Base-by-base conservation (phyloP, 2,888 invertebrate genomes). In the Physocephala rufipes region DNA sequence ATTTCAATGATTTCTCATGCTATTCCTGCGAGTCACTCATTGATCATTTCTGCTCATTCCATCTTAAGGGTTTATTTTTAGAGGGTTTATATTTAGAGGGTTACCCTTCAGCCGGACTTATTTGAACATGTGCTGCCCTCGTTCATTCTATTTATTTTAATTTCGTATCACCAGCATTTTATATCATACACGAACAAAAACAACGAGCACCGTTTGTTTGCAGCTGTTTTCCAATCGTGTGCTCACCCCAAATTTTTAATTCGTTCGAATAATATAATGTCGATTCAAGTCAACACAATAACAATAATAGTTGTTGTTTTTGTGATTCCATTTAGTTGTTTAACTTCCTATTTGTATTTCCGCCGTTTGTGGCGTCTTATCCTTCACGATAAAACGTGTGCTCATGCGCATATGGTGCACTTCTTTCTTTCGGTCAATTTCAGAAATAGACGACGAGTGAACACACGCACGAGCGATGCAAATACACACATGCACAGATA, bases 171-270 rank as follows among this genome's bases (percentile, higher is more conserved):
- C 36, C 36, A 36, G 36, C 36, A 36, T 36, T 9, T 7, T 36
- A n/a, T 9, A 36, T 36, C 36, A 36, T 9, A 36, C 9, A 2
- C 58, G 28, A 16, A 49, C n/a, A 28, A 28, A 51, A 9, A 12
- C 49, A 49, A 30, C 43, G n/a, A 19, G 45, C 45, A 12, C 49
- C 26, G 21, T 3, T 16, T 43, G 66, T 66, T 58, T 58, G 67
- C 67, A 67, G 67, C 67, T 67, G 67, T 67, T 59, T 21, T 7
- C 12, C 5, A n/a, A 45, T 4, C 24, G 21, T 4, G 7, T 28
- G 9, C 30, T n/a, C 55, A 28, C 58, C 58, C 59, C 55, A 55
- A 67, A 67, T 24, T 21, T 43, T 68, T 45, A 61, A 47, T 68
- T 67, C n/a, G n/a, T n/a, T n/a, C n/a, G n/a, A n/a, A n/a, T n/a